Conservation (phyloP, 53 echinoderm and acorn worm species). For the Mesocentrotus franciscanus region DNA sequence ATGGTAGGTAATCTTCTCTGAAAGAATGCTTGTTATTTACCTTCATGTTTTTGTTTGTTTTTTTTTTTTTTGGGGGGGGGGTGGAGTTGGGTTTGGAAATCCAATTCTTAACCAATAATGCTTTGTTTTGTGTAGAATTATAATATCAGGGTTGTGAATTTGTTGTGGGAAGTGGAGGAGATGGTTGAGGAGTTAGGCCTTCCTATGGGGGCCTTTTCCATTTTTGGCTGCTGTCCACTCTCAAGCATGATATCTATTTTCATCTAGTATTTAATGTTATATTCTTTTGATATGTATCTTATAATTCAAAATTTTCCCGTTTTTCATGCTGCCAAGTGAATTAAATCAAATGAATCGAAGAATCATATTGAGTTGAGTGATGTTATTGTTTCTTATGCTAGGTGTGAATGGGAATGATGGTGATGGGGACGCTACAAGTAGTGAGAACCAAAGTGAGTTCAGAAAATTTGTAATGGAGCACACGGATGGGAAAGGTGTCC, state of each 20-base stretch:
- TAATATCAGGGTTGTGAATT: neutral
- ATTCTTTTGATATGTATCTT: too few species aligned
- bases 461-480: conserved; percentile 89
- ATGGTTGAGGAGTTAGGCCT: neutral
- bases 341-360: too few species aligned
- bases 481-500: conserved; percentile 92
- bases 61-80: neutral
- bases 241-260: too few species aligned
- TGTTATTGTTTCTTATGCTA: neutral
- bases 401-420: conserved; percentile 86
- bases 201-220: too few species aligned
- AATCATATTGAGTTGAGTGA: too few species aligned
- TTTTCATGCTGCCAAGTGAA: too few species aligned
- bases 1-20: conserved; percentile 72
- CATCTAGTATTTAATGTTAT: too few species aligned
- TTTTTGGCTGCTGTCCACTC: too few species aligned
- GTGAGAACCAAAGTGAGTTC: conserved; percentile 86
- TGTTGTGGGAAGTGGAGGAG: neutral
- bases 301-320: too few species aligned
- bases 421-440: conserved; percentile 87
- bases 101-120: too few species aligned
- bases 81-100: too few species aligned
- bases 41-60: neutral
- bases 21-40: neutral
- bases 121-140: too few species aligned